Evolutionary conservation across 2,888 invertebrate species (phyloP), one percentile per base, ranked within the genome.

Genomic region (Eilema sororculum): DNA sequence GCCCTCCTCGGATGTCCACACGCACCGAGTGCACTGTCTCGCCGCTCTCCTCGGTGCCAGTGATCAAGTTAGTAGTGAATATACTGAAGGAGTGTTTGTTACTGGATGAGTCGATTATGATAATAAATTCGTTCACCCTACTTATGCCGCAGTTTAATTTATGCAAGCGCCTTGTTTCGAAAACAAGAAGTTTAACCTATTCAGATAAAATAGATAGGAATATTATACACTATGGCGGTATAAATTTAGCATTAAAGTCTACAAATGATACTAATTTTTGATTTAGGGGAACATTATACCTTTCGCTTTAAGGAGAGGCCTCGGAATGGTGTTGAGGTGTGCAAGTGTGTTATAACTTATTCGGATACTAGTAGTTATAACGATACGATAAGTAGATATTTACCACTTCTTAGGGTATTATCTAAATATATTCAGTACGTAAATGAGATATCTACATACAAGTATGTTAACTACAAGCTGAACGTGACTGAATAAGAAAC

Each of bases 131-230:
- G 69, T 72, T 70, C 63, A 76, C 67, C 70, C 71, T 79, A 81
- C 79, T 81, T 79, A 79, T 37, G 57, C 69, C 64, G 2, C 61
- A 67, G 65, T 75, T 75, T 81, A 80, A 80, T 79, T 80, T 81
- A 80, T 80, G 72, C 82, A 33, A 73, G 72, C 60, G 70, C 72
- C 75, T 77, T 75, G 79, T 75, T 75, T 74, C 68, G 65, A 74
- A 79, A 77, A 72, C 74, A 73, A 70, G 65, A 52, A 75, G 69
- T 79, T 79, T 77, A 68, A 72, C 72, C 74, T 74, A 80, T 81
- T 71, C 72, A 69, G 73, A 37, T 33, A 13, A 68, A 74, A 81
- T 73, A 71, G 71, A 80, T 79, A 69, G 69, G 69, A 66, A 75
- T 74, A 81, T 80, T 81, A 80, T 80, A 71, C 81, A 67, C 68